Percentiles rank a stretch among this genome's conserved stretches.
These are phyloP conservation scores for Sebastolobus alascanus DNA, from an alignment of 2,797 vertebrate genomes.

Conservation along the genomic window DNA sequence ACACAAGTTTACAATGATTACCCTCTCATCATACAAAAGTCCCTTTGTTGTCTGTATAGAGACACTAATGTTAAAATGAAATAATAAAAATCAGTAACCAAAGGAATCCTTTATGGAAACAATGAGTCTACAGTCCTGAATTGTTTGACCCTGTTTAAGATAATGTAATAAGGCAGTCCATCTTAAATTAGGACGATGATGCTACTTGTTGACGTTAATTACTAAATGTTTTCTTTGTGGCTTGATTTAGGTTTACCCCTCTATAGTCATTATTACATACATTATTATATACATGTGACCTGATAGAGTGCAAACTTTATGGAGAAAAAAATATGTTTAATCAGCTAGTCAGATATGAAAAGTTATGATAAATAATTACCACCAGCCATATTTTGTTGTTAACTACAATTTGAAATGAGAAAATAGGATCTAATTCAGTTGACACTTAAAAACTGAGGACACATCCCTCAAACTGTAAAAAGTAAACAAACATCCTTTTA, in stretches of 20 bases:
- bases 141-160: constrained; percentile 11
- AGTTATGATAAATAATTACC: not conserved
- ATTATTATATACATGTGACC: not conserved
- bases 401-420: not conserved
- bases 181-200: constrained; percentile 3
- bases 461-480: constrained; percentile 16
- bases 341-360: not conserved
- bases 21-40: constrained; percentile 16
- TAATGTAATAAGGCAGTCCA: constrained; percentile 59
- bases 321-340: not conserved
- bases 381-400: not conserved
- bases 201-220: constrained; percentile 23
- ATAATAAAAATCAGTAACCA: not conserved
- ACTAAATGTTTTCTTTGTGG: not conserved
- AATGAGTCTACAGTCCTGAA: constrained; percentile 18
- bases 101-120: not conserved
- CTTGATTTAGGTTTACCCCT: not conserved
- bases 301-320: not conserved
- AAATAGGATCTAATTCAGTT: not conserved
- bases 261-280: not conserved
- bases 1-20: constrained; percentile 33
- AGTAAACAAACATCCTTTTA: constrained; percentile 15
- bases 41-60: constrained; percentile 23
- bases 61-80: constrained; percentile 11
- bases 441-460: constrained; percentile 15